phyloP scores from a whole-genome alignment of 2,888 invertebrate genomes.

The Chirona hameri region DNA sequence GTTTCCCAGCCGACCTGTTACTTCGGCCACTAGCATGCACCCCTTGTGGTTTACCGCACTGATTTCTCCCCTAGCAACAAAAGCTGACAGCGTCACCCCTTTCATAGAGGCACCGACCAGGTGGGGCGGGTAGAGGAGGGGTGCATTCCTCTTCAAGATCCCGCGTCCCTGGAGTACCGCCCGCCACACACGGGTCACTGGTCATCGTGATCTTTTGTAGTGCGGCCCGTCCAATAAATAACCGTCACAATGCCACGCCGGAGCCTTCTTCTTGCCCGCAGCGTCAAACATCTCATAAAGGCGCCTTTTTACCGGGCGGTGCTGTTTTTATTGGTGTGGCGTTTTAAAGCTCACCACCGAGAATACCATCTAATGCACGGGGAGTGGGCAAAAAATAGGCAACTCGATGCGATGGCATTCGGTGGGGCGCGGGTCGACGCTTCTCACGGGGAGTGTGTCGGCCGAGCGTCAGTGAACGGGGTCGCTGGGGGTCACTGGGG shows the following conservation, averaged over 20 bases:
- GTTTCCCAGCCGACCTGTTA: no score
- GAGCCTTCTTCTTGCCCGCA: slow-evolving; percentile 2
- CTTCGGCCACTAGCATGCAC: no score
- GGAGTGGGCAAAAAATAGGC: not conserved
- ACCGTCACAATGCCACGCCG: not conserved
- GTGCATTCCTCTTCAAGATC: no score
- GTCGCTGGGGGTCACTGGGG: not conserved
- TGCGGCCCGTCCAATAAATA: slow-evolving; percentile 2
- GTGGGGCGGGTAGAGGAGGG: no score
- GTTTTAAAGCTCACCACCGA: not conserved
- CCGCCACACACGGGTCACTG: not conserved
- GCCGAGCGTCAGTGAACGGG: not conserved
- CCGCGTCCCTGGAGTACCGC: no score
- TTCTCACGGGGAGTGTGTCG: not conserved
- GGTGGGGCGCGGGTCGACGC: not conserved
- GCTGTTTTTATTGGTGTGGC: slow-evolving; percentile 12
- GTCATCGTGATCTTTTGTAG: not conserved
- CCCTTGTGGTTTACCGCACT: no score
- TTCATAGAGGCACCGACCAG: no score
- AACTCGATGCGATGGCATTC: not conserved
- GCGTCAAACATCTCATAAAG: not conserved
- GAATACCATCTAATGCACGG: not conserved
- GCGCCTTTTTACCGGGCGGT: not conserved
- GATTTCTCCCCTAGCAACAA: no score
- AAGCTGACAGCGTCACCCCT: no score